phyloP scores from a whole-genome alignment of 2,888 invertebrate genomes.

The Noctua janthina region DNA sequence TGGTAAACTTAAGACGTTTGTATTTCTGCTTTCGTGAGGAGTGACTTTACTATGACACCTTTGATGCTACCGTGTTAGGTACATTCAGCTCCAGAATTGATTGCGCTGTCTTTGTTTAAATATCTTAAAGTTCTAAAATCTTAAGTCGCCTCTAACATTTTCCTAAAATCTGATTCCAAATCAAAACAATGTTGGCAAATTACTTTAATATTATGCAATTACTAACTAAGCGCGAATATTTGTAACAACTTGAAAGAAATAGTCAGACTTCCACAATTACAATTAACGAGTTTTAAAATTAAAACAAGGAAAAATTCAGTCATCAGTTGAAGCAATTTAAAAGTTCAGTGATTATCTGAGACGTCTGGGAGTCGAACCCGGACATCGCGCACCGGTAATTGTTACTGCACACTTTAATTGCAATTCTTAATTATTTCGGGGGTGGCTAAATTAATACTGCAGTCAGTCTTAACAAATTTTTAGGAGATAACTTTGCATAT shows the following conservation, averaged over 20 bases:
- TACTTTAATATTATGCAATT: background rate
- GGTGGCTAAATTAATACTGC: conserved; percentile 71
- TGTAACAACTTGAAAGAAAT: conserved; percentile 28
- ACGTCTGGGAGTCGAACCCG: conserved; percentile 70
- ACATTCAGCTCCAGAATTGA: background rate
- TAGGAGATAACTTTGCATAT: conserved; percentile 62
- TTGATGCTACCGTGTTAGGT: background rate
- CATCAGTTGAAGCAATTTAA: conserved; percentile 69
- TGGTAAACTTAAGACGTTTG: background rate
- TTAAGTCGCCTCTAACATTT: background rate
- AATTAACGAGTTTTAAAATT: conserved; percentile 60
- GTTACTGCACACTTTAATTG: conserved; percentile 69
- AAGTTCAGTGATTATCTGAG: conserved; percentile 72
- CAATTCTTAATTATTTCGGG: conserved; percentile 72
- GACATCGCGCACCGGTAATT: conserved; percentile 65
- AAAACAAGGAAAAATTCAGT: conserved; percentile 65
- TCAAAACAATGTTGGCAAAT: background rate
- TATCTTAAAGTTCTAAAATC: background rate
- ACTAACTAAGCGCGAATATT: conserved; percentile 15
- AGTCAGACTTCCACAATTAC: conserved; percentile 53
- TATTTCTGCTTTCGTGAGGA: background rate
- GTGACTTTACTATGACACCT: background rate
- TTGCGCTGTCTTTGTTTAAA: background rate
- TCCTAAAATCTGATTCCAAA: background rate
- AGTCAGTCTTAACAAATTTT: conserved; percentile 72